These are phyloP conservation scores for Lindbergichthys nudifrons DNA, from an alignment of 2,797 vertebrate genomes.

Conservation along the genomic window DNA sequence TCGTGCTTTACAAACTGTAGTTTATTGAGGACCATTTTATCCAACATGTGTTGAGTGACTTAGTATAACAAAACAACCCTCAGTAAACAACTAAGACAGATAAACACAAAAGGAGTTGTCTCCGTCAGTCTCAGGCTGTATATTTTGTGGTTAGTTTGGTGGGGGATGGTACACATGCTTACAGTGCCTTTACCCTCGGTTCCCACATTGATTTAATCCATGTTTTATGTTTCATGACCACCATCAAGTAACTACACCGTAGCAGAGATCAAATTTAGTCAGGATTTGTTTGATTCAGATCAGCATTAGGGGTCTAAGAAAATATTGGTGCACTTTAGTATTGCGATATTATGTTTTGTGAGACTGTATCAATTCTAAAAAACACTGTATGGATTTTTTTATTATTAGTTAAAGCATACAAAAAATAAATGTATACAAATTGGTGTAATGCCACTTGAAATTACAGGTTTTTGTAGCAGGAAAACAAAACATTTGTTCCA, in stretches of 20 bases:
- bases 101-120: conserved; percentile 29
- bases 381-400: no score
- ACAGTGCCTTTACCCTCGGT: background rate
- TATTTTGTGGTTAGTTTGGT: background rate
- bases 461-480: background rate
- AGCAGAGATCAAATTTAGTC: background rate
- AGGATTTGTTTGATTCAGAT: background rate
- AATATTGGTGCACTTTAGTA: no score
- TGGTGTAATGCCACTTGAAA: background rate
- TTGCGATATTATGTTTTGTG: no score
- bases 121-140: background rate
- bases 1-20: conserved; percentile 12
- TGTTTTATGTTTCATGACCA: background rate
- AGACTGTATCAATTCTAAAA: no score
- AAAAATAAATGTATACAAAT: no score
- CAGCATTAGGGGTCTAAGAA: no score
- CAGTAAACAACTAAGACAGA: conserved; percentile 29
- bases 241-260: background rate
- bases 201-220: background rate
- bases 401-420: no score
- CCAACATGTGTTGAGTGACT: conserved; percentile 1
- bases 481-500: background rate
- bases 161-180: background rate
- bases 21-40: conserved; percentile 11
- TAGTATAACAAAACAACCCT: conserved; percentile 22